phyloP scores from a whole-genome alignment of 2,888 invertebrate species.

The Quadriops clusia region DNA sequence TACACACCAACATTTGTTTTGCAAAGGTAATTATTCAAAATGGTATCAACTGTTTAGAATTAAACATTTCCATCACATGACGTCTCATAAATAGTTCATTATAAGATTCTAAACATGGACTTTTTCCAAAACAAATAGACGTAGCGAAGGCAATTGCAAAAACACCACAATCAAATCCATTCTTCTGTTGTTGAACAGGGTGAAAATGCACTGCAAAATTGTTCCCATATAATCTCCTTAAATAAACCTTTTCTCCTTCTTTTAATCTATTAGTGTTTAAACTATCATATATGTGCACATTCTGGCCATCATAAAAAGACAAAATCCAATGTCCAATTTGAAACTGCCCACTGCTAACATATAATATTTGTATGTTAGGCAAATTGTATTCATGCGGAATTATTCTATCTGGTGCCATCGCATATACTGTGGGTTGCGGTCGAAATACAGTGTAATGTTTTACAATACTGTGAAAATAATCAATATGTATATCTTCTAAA shows the following conservation, averaged over 20 bases:
- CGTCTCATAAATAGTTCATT: no score
- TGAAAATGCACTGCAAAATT: neutral
- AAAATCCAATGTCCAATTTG: neutral
- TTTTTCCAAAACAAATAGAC: constrained; percentile 1
- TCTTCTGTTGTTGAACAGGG: constrained; percentile 1
- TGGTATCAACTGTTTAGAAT: neutral
- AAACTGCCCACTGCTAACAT: neutral
- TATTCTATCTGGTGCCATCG: neutral
- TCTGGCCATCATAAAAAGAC: no score
- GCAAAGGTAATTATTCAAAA: constrained; percentile 2
- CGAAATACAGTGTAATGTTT: neutral
- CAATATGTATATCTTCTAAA: neutral
- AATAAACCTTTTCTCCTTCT: neutral
- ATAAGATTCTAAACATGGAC: neutral
- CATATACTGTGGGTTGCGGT: constrained; percentile 1
- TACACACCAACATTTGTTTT: constrained; percentile 2
- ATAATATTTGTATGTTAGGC: neutral
- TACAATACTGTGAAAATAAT: neutral
- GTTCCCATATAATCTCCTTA: neutral
- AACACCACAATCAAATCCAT: constrained; percentile 1
- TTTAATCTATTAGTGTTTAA: constrained; percentile 1
- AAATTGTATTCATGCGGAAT: neutral
- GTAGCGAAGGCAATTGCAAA: neutral
- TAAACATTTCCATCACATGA: no score
- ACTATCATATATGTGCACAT: constrained; percentile 3